Conservation (phyloP, 1,140 invertebrate genomes). For the Drosophila orena region DNA sequence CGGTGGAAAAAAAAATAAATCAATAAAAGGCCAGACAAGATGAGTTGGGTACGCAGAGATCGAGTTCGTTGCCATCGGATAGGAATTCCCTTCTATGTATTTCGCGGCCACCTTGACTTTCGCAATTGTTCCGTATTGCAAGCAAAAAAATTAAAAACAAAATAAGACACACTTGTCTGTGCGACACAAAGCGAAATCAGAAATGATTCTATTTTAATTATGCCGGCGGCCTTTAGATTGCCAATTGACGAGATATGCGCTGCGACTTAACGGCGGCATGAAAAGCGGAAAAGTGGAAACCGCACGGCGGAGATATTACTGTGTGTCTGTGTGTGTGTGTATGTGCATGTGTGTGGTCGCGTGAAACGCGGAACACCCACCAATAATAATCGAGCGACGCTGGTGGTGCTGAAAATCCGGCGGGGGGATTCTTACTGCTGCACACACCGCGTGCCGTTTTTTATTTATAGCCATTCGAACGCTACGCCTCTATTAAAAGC, state of each 20-base stretch:
- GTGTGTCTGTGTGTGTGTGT: neutral
- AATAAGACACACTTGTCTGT: neutral
- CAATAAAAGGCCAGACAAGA: slow-evolving; percentile 6
- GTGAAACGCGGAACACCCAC: slow-evolving; percentile 69
- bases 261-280: slow-evolving; percentile 35
- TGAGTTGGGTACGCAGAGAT: slow-evolving; percentile 5
- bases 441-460: slow-evolving; percentile 71
- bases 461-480: slow-evolving; percentile 70
- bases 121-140: slow-evolving; percentile 70
- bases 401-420: slow-evolving; percentile 12
- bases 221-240: slow-evolving; percentile 73
- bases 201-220: slow-evolving; percentile 72
- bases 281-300: slow-evolving; percentile 71
- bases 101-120: slow-evolving; percentile 63
- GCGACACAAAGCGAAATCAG: slow-evolving; percentile 28
- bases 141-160: neutral
- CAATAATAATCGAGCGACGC: slow-evolving; percentile 20
- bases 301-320: slow-evolving; percentile 37
- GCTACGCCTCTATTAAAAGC: slow-evolving; percentile 50
- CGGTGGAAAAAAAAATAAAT: neutral
- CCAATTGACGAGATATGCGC: slow-evolving; percentile 66
- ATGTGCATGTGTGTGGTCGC: slow-evolving; percentile 1
- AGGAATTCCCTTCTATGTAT: slow-evolving; percentile 35
- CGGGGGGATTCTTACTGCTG: neutral
- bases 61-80: slow-evolving; percentile 50